phyloP scores from a whole-genome alignment of 2,113 vertebrate genomes.

The Cinclus mexicanus region DNA sequence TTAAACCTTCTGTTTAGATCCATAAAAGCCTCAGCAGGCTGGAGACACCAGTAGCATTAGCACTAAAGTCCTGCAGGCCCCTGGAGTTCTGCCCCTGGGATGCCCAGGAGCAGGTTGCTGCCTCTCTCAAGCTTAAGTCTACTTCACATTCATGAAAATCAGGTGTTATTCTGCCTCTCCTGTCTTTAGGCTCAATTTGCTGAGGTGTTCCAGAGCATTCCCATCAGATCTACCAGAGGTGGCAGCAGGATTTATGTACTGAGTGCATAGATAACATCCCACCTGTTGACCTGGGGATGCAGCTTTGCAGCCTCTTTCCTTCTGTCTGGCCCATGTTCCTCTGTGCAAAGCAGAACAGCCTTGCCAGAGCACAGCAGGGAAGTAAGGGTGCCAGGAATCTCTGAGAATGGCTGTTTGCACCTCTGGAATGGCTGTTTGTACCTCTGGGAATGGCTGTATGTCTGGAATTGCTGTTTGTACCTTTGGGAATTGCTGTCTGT shows the following conservation, averaged over 20 bases:
- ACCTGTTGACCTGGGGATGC: accelerated
- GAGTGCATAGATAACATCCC: accelerated
- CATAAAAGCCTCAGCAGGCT: neutral
- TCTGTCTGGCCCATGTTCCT: neutral
- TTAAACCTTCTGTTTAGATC: neutral
- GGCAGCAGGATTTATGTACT: neutral
- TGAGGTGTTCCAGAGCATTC: neutral
- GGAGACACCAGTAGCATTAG: neutral
- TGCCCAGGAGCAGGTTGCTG: neutral
- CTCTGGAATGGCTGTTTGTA: neutral
- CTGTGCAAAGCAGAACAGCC: neutral
- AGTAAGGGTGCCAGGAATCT: neutral
- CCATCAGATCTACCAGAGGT: neutral
- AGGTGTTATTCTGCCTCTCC: neutral
- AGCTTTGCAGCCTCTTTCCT: neutral
- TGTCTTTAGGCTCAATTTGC: neutral
- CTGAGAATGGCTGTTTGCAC: neutral
- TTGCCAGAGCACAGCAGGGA: neutral
- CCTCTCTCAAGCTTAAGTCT: neutral
- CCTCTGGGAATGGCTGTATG: neutral
- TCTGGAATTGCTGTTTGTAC: too few species aligned
- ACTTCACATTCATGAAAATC: neutral
- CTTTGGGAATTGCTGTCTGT: neutral
- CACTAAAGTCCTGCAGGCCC: neutral
- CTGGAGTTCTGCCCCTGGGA: neutral